Conservation (phyloP, 1,140 invertebrate species). For the Tenebrio molitor region DNA sequence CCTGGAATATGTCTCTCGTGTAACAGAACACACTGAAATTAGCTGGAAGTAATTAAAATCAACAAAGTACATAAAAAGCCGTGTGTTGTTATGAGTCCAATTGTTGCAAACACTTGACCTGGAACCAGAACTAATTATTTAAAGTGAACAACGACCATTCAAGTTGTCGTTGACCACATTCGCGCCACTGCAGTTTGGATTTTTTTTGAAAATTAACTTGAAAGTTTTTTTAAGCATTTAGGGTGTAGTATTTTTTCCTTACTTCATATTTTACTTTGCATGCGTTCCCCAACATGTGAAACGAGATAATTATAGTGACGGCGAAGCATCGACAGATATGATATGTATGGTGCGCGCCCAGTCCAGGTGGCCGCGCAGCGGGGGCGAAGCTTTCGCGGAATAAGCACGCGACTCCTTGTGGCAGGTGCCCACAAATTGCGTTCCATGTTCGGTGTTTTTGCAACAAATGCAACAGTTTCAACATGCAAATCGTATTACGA, state of each 20-base stretch:
- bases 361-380: conserved; percentile 45
- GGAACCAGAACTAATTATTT: conserved; percentile 21
- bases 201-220: too few relatives aligned
- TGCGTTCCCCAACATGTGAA: conserved; percentile 6
- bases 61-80: conserved; percentile 8
- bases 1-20: not conserved
- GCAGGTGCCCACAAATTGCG: conserved; percentile 35
- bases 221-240: too few relatives aligned
- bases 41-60: conserved; percentile 28
- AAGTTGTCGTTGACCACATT: too few relatives aligned
- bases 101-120: conserved; percentile 25
- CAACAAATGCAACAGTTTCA: conserved; percentile 20
- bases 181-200: too few relatives aligned
- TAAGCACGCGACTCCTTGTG: conserved; percentile 22
- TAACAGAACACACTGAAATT: conserved; percentile 3
- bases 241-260: too few relatives aligned
- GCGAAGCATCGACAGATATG: conserved; percentile 32
- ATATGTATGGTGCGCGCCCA: conserved; percentile 22
- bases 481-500: conserved; percentile 26
- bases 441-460: conserved; percentile 17
- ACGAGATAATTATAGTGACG: conserved; percentile 17
- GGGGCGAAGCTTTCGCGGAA: conserved; percentile 45
- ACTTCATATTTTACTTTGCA: too few relatives aligned
- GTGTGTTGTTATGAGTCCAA: not conserved
- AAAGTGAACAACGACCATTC: not conserved